Evolutionary conservation across 2,797 vertebrate genomes (phyloP), one percentile per base, ranked within the genome.

Genomic region (Pangasius sanitwongsei): DNA sequence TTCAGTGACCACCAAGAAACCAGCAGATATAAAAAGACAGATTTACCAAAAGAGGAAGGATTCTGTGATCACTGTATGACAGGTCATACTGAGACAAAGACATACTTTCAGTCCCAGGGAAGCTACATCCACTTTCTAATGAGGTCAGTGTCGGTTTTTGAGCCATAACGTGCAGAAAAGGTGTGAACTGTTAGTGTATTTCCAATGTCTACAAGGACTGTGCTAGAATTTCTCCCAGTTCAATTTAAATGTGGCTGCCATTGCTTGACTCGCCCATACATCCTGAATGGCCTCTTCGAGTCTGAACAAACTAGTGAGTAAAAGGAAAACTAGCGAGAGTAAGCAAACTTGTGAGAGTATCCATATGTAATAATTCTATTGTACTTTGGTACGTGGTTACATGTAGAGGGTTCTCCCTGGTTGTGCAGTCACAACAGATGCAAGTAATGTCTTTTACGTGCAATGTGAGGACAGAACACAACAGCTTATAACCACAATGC

Each of bases 1-100:
- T 84, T 50, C 83, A 84, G 63, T 34, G 83, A 69, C 83, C 82
- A 83, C 6, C 82, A 48, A n/a, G 37, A 81, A 65, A 83, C 6
- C 44, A 50, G 83, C 44, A 84, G 44, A 48, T 67, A 84, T 48
- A 65, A 67, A 67, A 67, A n/a, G 63, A 69, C 41, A 50, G 83
- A 84, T 83, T 83, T 83, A 44, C 23, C 80, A 83, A 82, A 82
- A 59, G 8, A 48, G 31, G 31, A 81, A 82, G 55, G 78, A 61
- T 34, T 61, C 31, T 82, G 34, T 63, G 80, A 63, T 63, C 23
- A 41, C 23, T 8, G 80, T 83, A 44, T 63, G 57, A 44, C 55
- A 37, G 80, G 57, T 83, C 80, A 41, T 15, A 57, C 80, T 63
- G 80, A 83, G 57, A 44, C 12, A 41, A 83, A 83, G 23, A 83